phyloP scores from a whole-genome alignment of 2,113 vertebrate genomes.

The Pangasianodon gigas region DNA sequence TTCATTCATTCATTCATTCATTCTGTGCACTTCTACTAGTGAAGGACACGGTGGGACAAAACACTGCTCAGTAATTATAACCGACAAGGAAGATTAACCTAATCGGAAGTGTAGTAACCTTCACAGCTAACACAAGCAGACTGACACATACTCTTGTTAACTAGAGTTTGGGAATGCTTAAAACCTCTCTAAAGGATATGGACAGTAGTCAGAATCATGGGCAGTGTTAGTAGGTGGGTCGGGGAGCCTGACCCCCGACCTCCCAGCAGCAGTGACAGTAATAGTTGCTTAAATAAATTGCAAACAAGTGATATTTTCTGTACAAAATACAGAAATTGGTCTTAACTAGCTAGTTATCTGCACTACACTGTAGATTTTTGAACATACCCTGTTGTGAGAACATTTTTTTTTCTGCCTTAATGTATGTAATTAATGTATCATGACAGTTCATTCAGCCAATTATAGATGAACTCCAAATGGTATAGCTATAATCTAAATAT shows the following conservation, averaged over 20 bases:
- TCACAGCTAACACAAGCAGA: background rate
- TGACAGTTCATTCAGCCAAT: background rate
- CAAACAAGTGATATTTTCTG: background rate
- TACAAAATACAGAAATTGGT: background rate
- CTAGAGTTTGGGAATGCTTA: background rate
- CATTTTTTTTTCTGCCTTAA: background rate
- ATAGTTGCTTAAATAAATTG: background rate
- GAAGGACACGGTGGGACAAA: background rate
- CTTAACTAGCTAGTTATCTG: background rate
- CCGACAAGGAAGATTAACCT: background rate
- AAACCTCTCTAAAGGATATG: background rate
- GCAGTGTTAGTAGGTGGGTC: background rate
- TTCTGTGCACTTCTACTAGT: background rate
- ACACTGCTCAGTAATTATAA: background rate
- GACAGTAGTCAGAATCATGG: background rate
- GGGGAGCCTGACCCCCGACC: background rate
- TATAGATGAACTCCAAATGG: background rate
- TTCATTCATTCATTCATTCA: background rate
- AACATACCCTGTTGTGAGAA: background rate
- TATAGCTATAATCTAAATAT: background rate
- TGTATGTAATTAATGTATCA: background rate
- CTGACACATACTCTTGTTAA: background rate
- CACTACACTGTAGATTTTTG: background rate
- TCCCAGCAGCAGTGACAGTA: background rate
- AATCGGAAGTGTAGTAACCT: background rate